phyloP scores from a whole-genome alignment of 2,888 invertebrate species.

The Falcaria lacertinaria region DNA sequence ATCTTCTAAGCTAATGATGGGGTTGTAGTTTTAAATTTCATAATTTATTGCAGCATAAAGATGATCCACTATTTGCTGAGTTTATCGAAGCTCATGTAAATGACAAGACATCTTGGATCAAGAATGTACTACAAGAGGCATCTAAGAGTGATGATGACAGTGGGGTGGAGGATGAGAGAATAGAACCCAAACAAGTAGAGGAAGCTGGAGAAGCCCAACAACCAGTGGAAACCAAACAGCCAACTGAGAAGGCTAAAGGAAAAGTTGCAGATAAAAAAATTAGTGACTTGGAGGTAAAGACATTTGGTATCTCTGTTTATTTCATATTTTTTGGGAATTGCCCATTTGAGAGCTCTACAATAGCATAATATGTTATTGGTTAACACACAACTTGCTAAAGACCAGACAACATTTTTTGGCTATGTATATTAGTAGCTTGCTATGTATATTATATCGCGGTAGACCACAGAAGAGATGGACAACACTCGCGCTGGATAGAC shows the following conservation, averaged over 20 bases:
- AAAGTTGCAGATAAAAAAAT: slow-evolving; percentile 86
- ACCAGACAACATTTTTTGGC: too few relatives aligned
- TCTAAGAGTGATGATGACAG: slow-evolving; percentile 54
- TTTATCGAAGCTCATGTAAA: slow-evolving; percentile 91
- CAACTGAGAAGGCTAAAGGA: slow-evolving; percentile 22
- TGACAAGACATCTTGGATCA: slow-evolving; percentile 63
- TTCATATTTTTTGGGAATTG: too few relatives aligned
- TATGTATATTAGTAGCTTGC: too few relatives aligned
- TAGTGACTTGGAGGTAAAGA: slow-evolving; percentile 85
- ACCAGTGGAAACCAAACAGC: slow-evolving; percentile 20
- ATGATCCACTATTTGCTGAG: slow-evolving; percentile 93
- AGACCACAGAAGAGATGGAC: too few relatives aligned
- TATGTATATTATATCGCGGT: too few relatives aligned
- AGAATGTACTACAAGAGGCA: slow-evolving; percentile 53
- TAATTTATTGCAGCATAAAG: slow-evolving; percentile 81
- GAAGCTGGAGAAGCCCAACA: slow-evolving; percentile 25
- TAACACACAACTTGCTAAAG: too few relatives aligned
- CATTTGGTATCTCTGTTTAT: slow-evolving; percentile 4
- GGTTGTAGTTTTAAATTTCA: slow-evolving; percentile 4
- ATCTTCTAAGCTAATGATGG: too few relatives aligned
- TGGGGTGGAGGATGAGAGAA: slow-evolving; percentile 46
- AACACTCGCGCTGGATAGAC: too few relatives aligned
- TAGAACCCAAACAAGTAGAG: slow-evolving; percentile 15
- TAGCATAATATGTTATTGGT: too few relatives aligned
- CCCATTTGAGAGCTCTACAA: too few relatives aligned